phyloP scores from a whole-genome alignment of 2,113 vertebrate genomes.

The Cheilinus undulatus region DNA sequence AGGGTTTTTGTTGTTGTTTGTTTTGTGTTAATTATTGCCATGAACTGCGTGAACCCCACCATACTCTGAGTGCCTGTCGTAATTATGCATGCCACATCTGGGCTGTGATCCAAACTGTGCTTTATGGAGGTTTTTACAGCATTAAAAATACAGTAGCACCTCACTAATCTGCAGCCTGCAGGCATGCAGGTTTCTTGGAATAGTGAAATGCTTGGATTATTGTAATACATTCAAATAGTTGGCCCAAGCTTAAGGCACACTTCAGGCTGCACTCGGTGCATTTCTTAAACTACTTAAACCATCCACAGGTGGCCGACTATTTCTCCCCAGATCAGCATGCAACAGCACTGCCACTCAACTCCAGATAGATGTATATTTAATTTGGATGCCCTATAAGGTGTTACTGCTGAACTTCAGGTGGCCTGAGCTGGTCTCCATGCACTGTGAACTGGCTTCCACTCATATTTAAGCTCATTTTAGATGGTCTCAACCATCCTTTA shows the following conservation, averaged over 20 bases:
- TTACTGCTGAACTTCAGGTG: neutral
- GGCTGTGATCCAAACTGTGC: conserved; percentile 28
- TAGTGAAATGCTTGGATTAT: conserved; percentile 49
- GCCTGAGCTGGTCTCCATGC: neutral
- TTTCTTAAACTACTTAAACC: conserved; percentile 41
- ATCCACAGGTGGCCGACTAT: conserved; percentile 32
- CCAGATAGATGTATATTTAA: neutral
- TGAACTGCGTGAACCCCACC: conserved; percentile 20
- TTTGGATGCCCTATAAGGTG: neutral
- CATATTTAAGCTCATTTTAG: neutral
- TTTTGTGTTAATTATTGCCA: conserved; percentile 35
- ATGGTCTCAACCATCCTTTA: no score
- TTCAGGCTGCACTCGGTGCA: conserved; percentile 30
- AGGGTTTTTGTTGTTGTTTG: conserved; percentile 39
- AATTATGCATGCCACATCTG: conserved; percentile 22
- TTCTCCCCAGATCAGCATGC: conserved; percentile 10
- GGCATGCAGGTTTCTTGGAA: conserved; percentile 33
- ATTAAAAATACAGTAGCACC: conserved; percentile 43
- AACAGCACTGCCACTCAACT: neutral
- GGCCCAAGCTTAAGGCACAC: conserved; percentile 16
- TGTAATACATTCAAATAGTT: conserved; percentile 55
- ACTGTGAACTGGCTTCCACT: neutral
- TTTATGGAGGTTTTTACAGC: conserved; percentile 20
- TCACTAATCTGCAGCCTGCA: conserved; percentile 56
- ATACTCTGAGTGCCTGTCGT: neutral